Evolutionary conservation across 2,888 invertebrate genomes (phyloP).

Genomic region (Nymphalis c-album): DNA sequence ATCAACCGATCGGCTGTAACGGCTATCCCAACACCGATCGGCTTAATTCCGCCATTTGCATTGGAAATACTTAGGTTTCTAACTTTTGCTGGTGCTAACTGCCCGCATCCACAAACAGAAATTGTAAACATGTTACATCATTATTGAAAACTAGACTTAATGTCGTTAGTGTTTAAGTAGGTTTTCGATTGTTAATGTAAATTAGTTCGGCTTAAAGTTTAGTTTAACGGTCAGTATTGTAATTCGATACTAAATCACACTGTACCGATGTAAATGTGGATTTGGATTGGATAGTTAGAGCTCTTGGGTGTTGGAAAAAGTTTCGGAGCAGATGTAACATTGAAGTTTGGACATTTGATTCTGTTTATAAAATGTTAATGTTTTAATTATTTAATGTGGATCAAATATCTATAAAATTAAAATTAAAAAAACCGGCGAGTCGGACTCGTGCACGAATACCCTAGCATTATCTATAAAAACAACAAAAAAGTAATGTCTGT

Average conservation of each 20-base stretch:
- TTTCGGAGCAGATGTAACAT: constrained; percentile 5
- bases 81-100: constrained; percentile 38
- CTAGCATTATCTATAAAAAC: too few species aligned
- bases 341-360: not conserved
- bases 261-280: constrained; percentile 36
- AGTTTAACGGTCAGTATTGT: constrained; percentile 25
- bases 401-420: too few species aligned
- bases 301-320: constrained; percentile 23
- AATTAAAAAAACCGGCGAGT: too few species aligned
- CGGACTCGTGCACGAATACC: too few species aligned
- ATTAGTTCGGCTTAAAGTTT: constrained; percentile 28
- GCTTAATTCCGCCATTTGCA: constrained; percentile 39
- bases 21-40: constrained; percentile 36
- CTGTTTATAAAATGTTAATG: not conserved
- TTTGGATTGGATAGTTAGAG: constrained; percentile 32
- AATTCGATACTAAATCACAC: constrained; percentile 34
- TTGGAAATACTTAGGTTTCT: constrained; percentile 40
- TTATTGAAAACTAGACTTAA: constrained; percentile 10
- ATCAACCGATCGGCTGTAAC: constrained; percentile 35
- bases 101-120: constrained; percentile 30
- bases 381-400: not conserved
- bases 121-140: constrained; percentile 8
- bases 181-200: constrained; percentile 10
- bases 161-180: not conserved
- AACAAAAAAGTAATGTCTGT: too few species aligned